These are phyloP conservation scores for Clarias gariepinus DNA, from an alignment of 2,113 vertebrate species.

Conservation along the genomic window DNA sequence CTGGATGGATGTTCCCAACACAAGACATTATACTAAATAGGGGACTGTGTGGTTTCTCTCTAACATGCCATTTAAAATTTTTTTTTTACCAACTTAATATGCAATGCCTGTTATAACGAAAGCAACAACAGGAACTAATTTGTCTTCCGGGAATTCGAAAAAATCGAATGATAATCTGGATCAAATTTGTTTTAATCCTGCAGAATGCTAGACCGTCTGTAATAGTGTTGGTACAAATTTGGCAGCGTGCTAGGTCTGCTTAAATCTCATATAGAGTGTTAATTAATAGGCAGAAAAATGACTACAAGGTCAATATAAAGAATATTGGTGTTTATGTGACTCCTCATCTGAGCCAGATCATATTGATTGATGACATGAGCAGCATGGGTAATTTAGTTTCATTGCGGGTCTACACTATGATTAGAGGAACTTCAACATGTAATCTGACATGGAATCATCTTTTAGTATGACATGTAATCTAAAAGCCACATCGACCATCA, in stretches of 20 bases:
- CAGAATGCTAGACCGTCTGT: too few relatives aligned
- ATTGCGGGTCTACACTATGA: not conserved
- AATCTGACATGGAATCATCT: not conserved
- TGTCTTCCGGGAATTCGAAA: not conserved
- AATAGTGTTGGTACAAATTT: too few relatives aligned
- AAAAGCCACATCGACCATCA: not conserved
- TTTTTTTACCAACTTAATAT: not conserved
- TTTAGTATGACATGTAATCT: not conserved
- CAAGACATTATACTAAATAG: not conserved
- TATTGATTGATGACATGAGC: not conserved
- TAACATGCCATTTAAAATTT: not conserved
- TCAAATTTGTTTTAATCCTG: too few relatives aligned
- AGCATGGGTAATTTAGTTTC: not conserved
- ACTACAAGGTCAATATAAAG: not conserved
- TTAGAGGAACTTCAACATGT: not conserved
- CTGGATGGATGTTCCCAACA: not conserved
- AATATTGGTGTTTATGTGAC: not conserved
- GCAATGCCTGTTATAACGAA: not conserved
- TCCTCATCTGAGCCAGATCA: not conserved
- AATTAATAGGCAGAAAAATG: not conserved
- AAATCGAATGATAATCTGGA: not conserved
- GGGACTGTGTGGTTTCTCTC: not conserved
- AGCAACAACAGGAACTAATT: not conserved
- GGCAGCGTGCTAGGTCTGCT: too few relatives aligned
- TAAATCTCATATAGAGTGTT: too few relatives aligned